Conservation (phyloP, 2,113 vertebrate species). For the Platysteira castanea region DNA sequence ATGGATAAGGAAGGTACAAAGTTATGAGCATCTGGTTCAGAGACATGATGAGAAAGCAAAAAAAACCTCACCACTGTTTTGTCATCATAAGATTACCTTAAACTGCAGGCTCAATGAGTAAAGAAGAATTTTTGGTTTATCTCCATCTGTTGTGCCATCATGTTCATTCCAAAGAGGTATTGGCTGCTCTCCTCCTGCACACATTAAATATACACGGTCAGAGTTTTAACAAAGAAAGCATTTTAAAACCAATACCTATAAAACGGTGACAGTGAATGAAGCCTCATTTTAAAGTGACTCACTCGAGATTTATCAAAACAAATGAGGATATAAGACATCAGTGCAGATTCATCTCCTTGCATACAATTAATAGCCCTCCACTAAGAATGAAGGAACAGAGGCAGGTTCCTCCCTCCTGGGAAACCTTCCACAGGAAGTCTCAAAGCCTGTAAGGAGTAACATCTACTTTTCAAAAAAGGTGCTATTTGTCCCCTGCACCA, state of each 20-base stretch:
- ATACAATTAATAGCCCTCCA: neutral
- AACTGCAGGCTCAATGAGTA: slow-evolving; percentile 94
- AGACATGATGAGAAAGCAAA: neutral
- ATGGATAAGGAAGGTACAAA: neutral
- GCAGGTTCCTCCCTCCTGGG: neutral
- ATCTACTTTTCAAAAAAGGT: neutral
- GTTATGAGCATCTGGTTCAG: neutral
- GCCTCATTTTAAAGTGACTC: neutral
- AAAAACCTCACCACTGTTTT: neutral
- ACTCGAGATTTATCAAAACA: neutral
- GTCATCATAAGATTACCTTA: slow-evolving; percentile 77
- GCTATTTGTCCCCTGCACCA: neutral
- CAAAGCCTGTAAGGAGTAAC: neutral
- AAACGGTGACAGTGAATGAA: neutral
- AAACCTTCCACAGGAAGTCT: neutral
- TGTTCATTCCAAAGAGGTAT: slow-evolving; percentile 99
- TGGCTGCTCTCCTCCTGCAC: slow-evolving; percentile 91
- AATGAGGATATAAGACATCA: neutral
- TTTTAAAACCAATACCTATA: neutral
- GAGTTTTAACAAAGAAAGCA: neutral
- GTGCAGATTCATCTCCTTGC: neutral
- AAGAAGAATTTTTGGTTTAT: slow-evolving; percentile 96
- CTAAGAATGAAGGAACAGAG: neutral
- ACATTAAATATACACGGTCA: neutral
- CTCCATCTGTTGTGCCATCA: slow-evolving; percentile 90